Evolutionary conservation across 2,888 invertebrate species (phyloP).

Genomic region (Folsomia manolachei): DNA sequence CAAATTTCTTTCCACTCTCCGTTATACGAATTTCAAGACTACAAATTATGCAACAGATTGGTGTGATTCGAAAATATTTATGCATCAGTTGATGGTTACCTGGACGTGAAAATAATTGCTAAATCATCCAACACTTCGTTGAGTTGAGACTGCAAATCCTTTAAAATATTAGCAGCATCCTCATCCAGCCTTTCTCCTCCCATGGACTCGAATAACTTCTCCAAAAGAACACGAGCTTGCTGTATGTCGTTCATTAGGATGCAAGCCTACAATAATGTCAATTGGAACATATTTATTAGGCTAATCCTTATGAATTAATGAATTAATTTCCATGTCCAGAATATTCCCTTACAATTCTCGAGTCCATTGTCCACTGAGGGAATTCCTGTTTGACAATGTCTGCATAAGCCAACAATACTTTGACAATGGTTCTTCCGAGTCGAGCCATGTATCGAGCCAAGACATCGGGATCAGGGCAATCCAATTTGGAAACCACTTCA

Average conservation of each 20-base stretch:
- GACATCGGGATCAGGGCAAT: constrained; percentile 99
- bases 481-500: constrained; percentile 96
- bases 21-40: constrained; percentile 91
- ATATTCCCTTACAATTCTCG: constrained; percentile 70
- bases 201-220: constrained; percentile 99
- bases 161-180: constrained; percentile 91
- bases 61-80: too few relatives aligned
- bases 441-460: constrained; percentile 99
- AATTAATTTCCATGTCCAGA: not conserved
- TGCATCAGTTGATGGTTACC: too few relatives aligned
- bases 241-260: constrained; percentile 99
- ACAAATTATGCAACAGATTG: too few relatives aligned
- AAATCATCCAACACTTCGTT: constrained; percentile 93
- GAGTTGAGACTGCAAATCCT: constrained; percentile 91
- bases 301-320: too few relatives aligned
- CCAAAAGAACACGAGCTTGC: constrained; percentile 94
- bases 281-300: too few relatives aligned
- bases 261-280: constrained; percentile 71
- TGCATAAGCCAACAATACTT: constrained; percentile 94
- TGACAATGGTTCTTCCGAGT: constrained; percentile 97
- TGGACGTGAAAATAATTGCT: constrained; percentile 86
- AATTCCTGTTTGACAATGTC: constrained; percentile 98
- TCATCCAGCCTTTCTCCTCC: constrained; percentile 93
- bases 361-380: constrained; percentile 81
- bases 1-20: constrained; percentile 87